Percentiles rank a stretch among this genome's conserved stretches.
These are phyloP conservation scores for Gymnogyps californianus DNA, from an alignment of 2,113 vertebrate genomes.

Conservation along the genomic window DNA sequence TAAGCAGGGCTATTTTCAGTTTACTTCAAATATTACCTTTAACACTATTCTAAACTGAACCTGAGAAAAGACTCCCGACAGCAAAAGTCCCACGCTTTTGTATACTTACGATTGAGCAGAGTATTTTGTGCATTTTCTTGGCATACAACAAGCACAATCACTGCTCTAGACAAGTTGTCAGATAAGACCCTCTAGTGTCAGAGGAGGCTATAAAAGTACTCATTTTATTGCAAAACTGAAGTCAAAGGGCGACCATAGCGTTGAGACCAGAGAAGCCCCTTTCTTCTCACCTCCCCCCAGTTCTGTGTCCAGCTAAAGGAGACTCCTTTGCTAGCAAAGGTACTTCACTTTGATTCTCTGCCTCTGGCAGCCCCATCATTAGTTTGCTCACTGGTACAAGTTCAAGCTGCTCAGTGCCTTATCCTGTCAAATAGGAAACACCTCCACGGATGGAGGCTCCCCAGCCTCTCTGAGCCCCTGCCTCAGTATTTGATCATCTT, in stretches of 20 bases:
- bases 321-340: not conserved
- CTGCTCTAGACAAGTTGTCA: not conserved
- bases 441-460: not conserved
- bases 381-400: not conserved
- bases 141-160: not conserved
- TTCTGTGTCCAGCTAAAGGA: not conserved
- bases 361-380: not conserved
- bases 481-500: not conserved
- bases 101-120: not conserved
- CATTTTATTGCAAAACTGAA: not conserved
- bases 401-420: not conserved
- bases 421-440: not conserved
- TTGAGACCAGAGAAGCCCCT: not conserved
- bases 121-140: not conserved
- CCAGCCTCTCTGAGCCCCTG: rapidly evolving
- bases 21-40: not conserved
- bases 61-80: not conserved
- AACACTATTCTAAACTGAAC: not conserved
- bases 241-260: rapidly evolving
- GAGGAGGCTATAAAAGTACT: not conserved
- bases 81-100: not conserved
- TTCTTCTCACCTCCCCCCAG: not conserved
- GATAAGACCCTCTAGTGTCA: not conserved
- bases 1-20: not conserved
- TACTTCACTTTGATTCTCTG: not conserved